Evolutionary conservation across 2,797 vertebrate species (phyloP).

Genomic region (Paratrypauchen microcephalus): DNA sequence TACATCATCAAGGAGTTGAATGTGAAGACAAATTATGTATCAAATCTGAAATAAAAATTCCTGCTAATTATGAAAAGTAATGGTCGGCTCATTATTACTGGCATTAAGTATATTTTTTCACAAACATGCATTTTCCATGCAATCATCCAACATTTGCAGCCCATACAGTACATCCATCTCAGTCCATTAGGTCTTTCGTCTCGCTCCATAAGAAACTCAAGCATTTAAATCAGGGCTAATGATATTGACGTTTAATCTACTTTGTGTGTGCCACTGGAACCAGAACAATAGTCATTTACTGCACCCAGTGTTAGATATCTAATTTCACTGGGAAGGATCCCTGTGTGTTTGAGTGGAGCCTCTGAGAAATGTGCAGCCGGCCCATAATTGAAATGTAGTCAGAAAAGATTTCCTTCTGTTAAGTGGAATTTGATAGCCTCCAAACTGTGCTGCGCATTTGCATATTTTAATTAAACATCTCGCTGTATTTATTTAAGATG

Average conservation of each 20-base stretch:
- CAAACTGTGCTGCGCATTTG: constrained; percentile 68
- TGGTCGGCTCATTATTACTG: not conserved
- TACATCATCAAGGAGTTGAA: too few species aligned
- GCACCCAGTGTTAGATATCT: constrained; percentile 30
- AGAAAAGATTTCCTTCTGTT: constrained; percentile 60
- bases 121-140: not conserved
- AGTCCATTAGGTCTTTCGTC: constrained; percentile 38
- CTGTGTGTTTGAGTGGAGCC: constrained; percentile 33
- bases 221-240: constrained; percentile 50
- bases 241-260: constrained; percentile 42
- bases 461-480: constrained; percentile 82
- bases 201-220: constrained; percentile 19
- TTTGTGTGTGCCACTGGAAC: constrained; percentile 27
- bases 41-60: too few species aligned
- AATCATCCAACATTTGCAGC: constrained; percentile 13
- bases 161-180: constrained; percentile 13
- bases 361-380: constrained; percentile 40
- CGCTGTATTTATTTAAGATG: constrained; percentile 41
- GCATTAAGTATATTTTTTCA: not conserved
- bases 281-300: constrained; percentile 42
- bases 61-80: not conserved
- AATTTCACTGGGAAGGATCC: constrained; percentile 24
- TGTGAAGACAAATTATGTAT: too few species aligned
- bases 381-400: constrained; percentile 71
- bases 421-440: constrained; percentile 70